Base-by-base conservation (phyloP, 1,140 invertebrate genomes). In the Plectrocnemia conspersa region DNA sequence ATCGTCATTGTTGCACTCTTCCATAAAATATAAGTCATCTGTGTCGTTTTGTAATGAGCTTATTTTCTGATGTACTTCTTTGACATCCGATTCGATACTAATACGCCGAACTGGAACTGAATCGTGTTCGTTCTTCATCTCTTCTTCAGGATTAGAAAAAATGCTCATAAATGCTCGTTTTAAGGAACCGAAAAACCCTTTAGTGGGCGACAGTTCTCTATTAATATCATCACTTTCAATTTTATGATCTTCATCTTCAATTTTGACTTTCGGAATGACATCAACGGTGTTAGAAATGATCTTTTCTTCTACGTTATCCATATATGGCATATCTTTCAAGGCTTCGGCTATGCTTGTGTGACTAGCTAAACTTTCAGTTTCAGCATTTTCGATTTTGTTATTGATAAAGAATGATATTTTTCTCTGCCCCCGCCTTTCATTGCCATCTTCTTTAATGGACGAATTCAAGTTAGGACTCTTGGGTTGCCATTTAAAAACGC, bases 271-370 rank as follows among this genome's bases (percentile, higher is more conserved):
- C 1, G 22, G 19, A 3, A 3, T 36, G 9, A 22, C 2, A 41
- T 52, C 38, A 25, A 24, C 33, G 11, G n/a, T 40, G 5, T 41
- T 44, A 22, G 4, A 10, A 11, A 11, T 40, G 15, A 7, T 32
- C 16, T 35, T 19, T 40, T 56, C 50, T 9, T 61, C 55, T 11
- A 52, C 47, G 29, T 54, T 57, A 36, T 61, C 59, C 3, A 61
- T 61, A 33, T 25, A 61, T 10, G 59, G 59, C 45, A 61, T 56
- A 46, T 61, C 54, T 41, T 54, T 61, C 36, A 61, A 29, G 11
- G 55, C 55, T 16, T 61, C 59, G 0, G 59, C 55, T 18, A 61
- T 61, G 25, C 59, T 61, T 23, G 16, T 29, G 24, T 54, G 45
- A 23, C 52, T 58, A 23, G 23, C 16, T 29, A 44, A 2, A 36